Percentiles rank a stretch among this genome's conserved stretches.
Evolutionary conservation across 2,797 vertebrate species (phyloP).

Genomic region (Pyrocephalus nanus): DNA sequence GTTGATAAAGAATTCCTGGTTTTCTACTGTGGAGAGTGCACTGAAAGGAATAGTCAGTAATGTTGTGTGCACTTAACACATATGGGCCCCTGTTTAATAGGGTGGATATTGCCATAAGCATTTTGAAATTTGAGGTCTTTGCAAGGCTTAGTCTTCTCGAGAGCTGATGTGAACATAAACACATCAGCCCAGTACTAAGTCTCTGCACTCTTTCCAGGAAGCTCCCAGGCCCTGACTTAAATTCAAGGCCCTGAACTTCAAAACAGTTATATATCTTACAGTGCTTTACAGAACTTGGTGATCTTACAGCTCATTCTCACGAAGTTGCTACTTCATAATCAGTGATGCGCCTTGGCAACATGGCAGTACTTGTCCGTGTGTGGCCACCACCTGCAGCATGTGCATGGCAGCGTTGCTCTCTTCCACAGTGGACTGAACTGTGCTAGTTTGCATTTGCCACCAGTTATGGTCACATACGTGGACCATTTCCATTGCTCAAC

Average conservation of each 20-base stretch:
- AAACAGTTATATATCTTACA: not conserved
- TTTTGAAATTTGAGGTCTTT: slow-evolving; percentile 18
- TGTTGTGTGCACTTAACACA: not conserved
- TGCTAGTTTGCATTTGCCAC: not conserved
- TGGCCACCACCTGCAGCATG: not conserved
- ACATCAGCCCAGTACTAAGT: not conserved
- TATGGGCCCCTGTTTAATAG: not conserved
- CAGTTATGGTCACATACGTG: not conserved
- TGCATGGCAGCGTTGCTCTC: not conserved
- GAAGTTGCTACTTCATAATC: not conserved
- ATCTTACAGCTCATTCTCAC: not conserved
- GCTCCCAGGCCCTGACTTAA: not conserved
- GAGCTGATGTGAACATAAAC: not conserved
- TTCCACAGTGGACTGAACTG: not conserved
- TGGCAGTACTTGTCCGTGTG: not conserved
- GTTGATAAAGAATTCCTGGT: not conserved
- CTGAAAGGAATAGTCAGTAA: not conserved
- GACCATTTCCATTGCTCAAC: not conserved
- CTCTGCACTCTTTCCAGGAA: not conserved
- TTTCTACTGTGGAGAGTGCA: not conserved
- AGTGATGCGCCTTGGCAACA: not conserved
- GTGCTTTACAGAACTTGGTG: not conserved
- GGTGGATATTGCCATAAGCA: not conserved
- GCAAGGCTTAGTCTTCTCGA: slow-evolving; percentile 9
- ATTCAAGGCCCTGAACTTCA: not conserved